A percentile compares a stretch with the other conserved stretches of the same genome.
Evolutionary conservation across 2,888 invertebrate species (phyloP).

Genomic region (Sphaeridia pumilis): DNA sequence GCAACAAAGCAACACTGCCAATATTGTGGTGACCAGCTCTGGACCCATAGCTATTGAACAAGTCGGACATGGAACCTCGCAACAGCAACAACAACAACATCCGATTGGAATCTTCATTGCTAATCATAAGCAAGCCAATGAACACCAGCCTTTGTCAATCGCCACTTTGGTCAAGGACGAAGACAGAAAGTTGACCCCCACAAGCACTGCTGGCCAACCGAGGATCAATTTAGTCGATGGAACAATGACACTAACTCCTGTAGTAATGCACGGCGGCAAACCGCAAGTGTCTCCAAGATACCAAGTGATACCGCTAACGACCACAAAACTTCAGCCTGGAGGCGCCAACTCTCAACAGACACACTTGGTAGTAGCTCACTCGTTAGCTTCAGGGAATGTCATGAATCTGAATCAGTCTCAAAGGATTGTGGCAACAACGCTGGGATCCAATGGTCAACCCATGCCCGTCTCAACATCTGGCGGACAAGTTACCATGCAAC

Average conservation of each 20-base stretch:
- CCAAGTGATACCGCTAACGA: conserved; percentile 26
- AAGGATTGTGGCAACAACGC: conserved; percentile 6
- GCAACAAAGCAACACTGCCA: conserved; percentile 34
- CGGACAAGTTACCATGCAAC: conserved; percentile 5
- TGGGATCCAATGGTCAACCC: neutral
- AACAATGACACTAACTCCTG: conserved; percentile 31
- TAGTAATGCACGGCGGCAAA: conserved; percentile 27
- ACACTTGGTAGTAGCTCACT: conserved; percentile 30
- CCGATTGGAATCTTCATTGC: conserved; percentile 32
- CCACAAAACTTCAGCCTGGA: conserved; percentile 14
- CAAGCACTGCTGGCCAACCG: conserved; percentile 13
- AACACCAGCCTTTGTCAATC: conserved; percentile 14
- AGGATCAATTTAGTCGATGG: conserved; percentile 30
- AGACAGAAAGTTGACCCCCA: conserved; percentile 4
- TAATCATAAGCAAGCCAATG: conserved; percentile 12
- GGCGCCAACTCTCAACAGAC: conserved; percentile 11
- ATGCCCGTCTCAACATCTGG: conserved; percentile 1
- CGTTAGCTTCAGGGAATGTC: conserved; percentile 20
- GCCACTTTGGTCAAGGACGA: neutral
- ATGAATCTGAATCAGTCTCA: conserved; percentile 14
- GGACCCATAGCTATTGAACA: conserved; percentile 19
- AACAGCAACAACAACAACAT: conserved; percentile 18
- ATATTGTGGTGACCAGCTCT: conserved; percentile 53
- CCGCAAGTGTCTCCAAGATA: conserved; percentile 20
- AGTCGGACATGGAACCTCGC: conserved; percentile 4